These are phyloP conservation scores for Microtus pennsylvanicus DNA, from an alignment of 2,113 vertebrate genomes.

Conservation along the genomic window DNA sequence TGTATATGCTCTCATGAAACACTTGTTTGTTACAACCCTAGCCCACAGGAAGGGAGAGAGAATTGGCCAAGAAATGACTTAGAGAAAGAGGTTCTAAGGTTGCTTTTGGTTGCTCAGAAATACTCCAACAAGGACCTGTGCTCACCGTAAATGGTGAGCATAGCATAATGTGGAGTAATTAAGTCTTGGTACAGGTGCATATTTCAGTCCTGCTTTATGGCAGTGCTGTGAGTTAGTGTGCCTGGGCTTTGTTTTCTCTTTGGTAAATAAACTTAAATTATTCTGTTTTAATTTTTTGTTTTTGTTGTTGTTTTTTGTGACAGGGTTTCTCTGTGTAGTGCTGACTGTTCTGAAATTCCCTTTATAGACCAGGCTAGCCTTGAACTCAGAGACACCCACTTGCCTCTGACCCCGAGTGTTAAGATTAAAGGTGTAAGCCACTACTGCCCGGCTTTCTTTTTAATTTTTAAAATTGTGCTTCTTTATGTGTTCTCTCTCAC, in stretches of 20 bases:
- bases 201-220: background rate
- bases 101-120: background rate
- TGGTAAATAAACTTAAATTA: background rate
- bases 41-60: background rate
- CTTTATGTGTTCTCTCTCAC: background rate
- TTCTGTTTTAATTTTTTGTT: background rate
- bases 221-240: background rate
- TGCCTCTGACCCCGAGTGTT: background rate
- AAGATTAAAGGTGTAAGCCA: background rate
- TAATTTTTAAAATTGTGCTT: background rate
- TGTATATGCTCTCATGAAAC: background rate
- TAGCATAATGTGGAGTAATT: background rate
- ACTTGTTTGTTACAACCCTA: background rate
- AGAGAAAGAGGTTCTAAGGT: background rate
- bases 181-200: background rate
- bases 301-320: background rate
- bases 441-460: background rate
- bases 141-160: background rate
- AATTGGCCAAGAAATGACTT: background rate
- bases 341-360: background rate
- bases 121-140: fast-evolving
- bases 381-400: background rate
- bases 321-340: background rate
- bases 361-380: background rate
- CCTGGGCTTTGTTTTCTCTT: background rate